phyloP scores from a whole-genome alignment of 2,888 invertebrate genomes.

The Auanema freiburgensis region DNA sequence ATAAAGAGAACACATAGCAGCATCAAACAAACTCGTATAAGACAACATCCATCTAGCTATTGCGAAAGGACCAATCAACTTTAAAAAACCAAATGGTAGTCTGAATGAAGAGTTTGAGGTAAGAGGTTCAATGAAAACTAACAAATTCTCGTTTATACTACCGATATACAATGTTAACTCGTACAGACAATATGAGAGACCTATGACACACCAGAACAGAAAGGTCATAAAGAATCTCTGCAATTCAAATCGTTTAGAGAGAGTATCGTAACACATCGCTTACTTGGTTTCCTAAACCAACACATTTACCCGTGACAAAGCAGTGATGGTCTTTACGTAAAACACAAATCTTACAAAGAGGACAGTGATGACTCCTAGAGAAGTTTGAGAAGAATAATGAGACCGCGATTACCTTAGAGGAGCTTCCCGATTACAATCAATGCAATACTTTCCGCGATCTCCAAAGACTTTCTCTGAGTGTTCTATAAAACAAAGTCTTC shows the following conservation, averaged over 20 bases:
- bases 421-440: constrained; percentile 49
- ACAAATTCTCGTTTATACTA: no score
- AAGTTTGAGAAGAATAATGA: constrained; percentile 3
- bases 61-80: constrained; percentile 56
- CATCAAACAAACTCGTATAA: constrained; percentile 20
- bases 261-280: no score
- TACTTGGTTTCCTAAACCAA: constrained; percentile 66
- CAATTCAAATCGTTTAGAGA: constrained; percentile 8
- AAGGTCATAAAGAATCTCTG: constrained; percentile 66
- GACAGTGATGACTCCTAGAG: constrained; percentile 65
- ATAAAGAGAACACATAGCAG: constrained; percentile 42
- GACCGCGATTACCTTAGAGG: constrained; percentile 31
- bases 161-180: no score
- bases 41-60: constrained; percentile 48
- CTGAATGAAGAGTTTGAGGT: constrained; percentile 19
- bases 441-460: constrained; percentile 53
- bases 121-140: no score
- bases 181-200: no score
- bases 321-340: constrained; percentile 68
- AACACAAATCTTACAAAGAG: constrained; percentile 66
- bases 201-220: constrained; percentile 62
- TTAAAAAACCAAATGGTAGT: constrained; percentile 54
- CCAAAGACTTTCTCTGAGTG: no score
- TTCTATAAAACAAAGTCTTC: no score
- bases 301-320: constrained; percentile 66